Evolutionary conservation across 2,797 vertebrate genomes (phyloP).

Genomic region (Enteromius unitaeniatus): DNA sequence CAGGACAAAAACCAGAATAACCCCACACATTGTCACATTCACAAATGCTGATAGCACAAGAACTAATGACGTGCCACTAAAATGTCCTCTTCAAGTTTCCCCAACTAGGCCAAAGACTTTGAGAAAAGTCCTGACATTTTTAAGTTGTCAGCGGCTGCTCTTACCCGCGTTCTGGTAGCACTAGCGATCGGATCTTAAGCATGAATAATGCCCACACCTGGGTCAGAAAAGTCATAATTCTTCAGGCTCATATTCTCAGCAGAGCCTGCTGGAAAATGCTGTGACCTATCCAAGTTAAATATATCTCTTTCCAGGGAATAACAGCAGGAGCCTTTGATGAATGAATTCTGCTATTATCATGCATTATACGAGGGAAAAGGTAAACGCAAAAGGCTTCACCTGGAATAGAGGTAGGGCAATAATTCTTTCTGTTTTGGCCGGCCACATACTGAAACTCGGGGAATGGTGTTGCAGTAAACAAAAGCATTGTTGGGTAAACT

Average conservation of each 20-base stretch:
- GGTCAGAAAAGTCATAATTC: constrained; percentile 64
- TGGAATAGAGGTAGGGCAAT: constrained; percentile 20
- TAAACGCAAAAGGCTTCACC: constrained; percentile 24
- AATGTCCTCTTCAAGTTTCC: constrained; percentile 55
- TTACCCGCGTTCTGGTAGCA: constrained; percentile 29
- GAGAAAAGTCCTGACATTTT: constrained; percentile 53
- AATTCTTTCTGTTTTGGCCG: constrained; percentile 16
- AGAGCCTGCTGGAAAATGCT: constrained; percentile 55
- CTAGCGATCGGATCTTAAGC: constrained; percentile 48
- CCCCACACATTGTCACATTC: background rate
- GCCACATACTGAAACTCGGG: background rate
- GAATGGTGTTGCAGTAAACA: background rate
- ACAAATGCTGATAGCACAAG: background rate
- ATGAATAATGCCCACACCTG: constrained; percentile 63
- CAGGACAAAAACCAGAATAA: background rate
- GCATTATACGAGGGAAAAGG: constrained; percentile 59
- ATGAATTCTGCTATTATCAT: constrained; percentile 58
- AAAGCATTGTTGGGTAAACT: constrained; percentile 2
- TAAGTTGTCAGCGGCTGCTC: constrained; percentile 39
- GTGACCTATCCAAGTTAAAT: constrained; percentile 65
- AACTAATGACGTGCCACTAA: constrained; percentile 43
- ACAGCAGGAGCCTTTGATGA: constrained; percentile 49
- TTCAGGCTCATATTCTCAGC: constrained; percentile 52
- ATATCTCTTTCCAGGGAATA: constrained; percentile 62
- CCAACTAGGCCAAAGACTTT: constrained; percentile 63